Conservation (phyloP, 2,113 vertebrate species). For the Nerophis ophidion region DNA sequence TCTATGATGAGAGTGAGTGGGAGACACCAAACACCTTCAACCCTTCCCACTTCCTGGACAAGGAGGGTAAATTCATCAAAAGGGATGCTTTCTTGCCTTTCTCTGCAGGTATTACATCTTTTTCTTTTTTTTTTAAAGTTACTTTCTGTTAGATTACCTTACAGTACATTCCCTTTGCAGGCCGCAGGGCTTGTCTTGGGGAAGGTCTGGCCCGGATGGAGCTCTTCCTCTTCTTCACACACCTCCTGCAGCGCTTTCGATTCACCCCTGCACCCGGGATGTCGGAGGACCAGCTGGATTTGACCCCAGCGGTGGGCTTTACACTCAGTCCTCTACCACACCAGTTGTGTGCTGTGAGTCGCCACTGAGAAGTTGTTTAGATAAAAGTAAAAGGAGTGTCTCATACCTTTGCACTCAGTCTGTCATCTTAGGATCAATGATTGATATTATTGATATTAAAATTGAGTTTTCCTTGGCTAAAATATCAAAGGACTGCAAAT, state of each 20-base stretch:
- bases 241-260: constrained; percentile 71
- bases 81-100: constrained; percentile 69
- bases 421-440: too few species aligned
- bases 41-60: constrained; percentile 65
- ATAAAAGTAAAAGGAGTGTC: too few species aligned
- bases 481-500: too few species aligned
- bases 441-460: too few species aligned
- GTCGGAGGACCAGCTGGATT: constrained; percentile 64
- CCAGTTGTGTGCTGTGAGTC: constrained; percentile 49
- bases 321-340: constrained; percentile 45
- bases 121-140: too few species aligned
- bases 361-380: constrained; percentile 5
- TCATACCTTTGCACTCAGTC: too few species aligned
- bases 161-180: constrained; percentile 33
- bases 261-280: constrained; percentile 66
- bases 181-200: constrained; percentile 65
- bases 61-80: constrained; percentile 55
- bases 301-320: constrained; percentile 58
- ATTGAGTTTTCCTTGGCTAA: too few species aligned
- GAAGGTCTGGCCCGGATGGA: constrained; percentile 76
- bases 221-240: constrained; percentile 75
- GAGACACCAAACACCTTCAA: constrained; percentile 61
- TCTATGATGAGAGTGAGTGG: constrained; percentile 64
- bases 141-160: too few species aligned
- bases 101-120: constrained; percentile 61